Evolutionary conservation across 1,140 invertebrate species (phyloP).

Genomic region (Neoseiulus cucumeris): DNA sequence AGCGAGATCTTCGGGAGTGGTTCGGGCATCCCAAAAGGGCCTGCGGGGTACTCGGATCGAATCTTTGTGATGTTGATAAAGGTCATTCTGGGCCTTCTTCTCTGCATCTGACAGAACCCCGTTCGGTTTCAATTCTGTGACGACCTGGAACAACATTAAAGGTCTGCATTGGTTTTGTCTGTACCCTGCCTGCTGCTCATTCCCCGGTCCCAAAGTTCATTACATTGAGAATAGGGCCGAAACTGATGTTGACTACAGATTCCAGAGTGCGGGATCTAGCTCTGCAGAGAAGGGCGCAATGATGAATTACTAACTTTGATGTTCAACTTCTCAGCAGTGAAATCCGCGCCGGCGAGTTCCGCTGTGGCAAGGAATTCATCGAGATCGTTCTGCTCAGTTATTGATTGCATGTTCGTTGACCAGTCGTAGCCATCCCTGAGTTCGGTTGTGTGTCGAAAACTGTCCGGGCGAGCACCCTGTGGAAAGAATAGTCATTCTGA

Average conservation of each 20-base stretch:
- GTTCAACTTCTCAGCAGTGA: slow-evolving; percentile 35
- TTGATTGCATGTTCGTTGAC: slow-evolving; percentile 71
- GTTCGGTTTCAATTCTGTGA: slow-evolving; percentile 22
- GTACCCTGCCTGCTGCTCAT: too few relatives aligned
- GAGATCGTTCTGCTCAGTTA: slow-evolving; percentile 83
- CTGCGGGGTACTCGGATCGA: slow-evolving; percentile 56
- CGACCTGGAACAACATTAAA: neutral
- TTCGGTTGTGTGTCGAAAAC: slow-evolving; percentile 40
- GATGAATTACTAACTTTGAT: neutral
- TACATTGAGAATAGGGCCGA: neutral
- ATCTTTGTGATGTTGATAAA: slow-evolving; percentile 42
- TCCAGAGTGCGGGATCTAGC: too few relatives aligned
- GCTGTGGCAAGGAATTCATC: slow-evolving; percentile 89
- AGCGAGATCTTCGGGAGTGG: slow-evolving; percentile 53
- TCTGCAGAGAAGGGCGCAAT: too few relatives aligned
- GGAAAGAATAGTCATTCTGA: too few relatives aligned
- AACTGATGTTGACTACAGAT: slow-evolving; percentile 12
- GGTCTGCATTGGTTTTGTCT: too few relatives aligned
- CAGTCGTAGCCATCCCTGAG: slow-evolving; percentile 73
- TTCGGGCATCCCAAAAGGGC: slow-evolving; percentile 55
- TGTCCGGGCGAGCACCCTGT: neutral
- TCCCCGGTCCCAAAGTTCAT: neutral
- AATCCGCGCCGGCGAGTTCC: slow-evolving; percentile 76
- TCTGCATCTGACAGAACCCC: slow-evolving; percentile 45
- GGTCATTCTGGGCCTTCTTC: slow-evolving; percentile 34